A percentile compares a stretch with the other conserved stretches of the same genome.
phyloP scores from a whole-genome alignment of 1,140 invertebrate genomes.

The Brachionus calyciflorus region DNA sequence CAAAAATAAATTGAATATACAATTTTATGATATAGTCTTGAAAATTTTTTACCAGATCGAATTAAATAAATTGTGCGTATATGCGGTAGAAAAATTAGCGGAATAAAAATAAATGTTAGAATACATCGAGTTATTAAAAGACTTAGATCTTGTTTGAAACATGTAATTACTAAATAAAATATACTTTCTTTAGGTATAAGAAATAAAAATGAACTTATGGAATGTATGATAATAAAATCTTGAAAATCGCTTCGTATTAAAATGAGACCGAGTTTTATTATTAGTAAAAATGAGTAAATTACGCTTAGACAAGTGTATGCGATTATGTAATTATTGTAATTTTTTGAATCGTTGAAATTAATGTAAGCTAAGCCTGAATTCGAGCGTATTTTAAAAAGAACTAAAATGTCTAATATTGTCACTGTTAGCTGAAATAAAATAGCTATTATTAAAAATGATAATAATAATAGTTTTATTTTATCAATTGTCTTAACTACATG shows the following conservation, averaged over 20 bases:
- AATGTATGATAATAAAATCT: slow-evolving; percentile 2
- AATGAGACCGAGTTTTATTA: not conserved
- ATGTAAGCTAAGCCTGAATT: not conserved
- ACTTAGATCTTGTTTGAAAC: not conserved
- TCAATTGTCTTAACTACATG: not conserved
- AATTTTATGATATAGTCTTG: not conserved
- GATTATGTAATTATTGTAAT: not conserved
- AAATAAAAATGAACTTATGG: not conserved
- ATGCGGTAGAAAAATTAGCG: not conserved
- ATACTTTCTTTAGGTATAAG: not conserved
- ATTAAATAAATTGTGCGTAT: not conserved
- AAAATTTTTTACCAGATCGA: not conserved
- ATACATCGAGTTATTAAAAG: not conserved
- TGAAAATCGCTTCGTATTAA: slow-evolving; percentile 4
- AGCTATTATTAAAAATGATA: not conserved
- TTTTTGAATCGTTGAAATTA: not conserved
- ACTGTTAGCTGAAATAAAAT: not conserved
- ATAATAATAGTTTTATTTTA: not conserved
- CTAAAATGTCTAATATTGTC: not conserved
- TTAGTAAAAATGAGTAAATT: not conserved
- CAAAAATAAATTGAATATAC: not conserved
- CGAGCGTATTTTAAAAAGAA: not conserved
- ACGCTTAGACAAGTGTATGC: not conserved
- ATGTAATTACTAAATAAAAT: slow-evolving; percentile 8
- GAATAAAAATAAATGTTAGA: slow-evolving; percentile 6